Percentiles rank a stretch among this genome's conserved stretches.
These are phyloP conservation scores for Zaprionus lineosus DNA, from an alignment of 2,888 invertebrate species.

Conservation along the genomic window DNA sequence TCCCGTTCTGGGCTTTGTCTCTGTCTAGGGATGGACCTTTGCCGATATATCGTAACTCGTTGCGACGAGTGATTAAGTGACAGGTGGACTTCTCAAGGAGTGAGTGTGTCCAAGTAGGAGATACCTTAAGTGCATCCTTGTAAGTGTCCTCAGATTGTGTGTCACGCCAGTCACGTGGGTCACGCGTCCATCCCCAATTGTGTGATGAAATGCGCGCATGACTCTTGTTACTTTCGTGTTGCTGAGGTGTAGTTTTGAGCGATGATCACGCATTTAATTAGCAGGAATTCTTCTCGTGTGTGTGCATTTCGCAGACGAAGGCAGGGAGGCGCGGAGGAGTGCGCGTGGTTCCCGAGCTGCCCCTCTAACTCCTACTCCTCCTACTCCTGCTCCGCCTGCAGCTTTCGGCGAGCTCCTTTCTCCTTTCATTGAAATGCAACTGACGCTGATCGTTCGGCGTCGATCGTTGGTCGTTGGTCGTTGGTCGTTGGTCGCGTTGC, in stretches of 20 bases:
- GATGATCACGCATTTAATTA: slow-evolving; percentile 75
- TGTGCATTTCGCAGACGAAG: no score
- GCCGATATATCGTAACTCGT: slow-evolving; percentile 14
- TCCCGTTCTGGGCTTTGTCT: slow-evolving; percentile 13
- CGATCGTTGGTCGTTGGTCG: no score
- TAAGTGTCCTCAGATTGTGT: no score
- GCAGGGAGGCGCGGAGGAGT: not conserved
- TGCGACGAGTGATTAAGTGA: not conserved
- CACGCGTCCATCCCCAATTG: slow-evolving; percentile 23
- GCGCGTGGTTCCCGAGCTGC: no score
- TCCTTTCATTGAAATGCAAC: slow-evolving; percentile 52
- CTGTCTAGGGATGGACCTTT: slow-evolving; percentile 2
- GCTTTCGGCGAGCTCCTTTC: slow-evolving; percentile 44
- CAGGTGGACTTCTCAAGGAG: not conserved
- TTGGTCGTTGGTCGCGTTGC: slow-evolving; percentile 11
- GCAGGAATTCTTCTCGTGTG: slow-evolving; percentile 56
- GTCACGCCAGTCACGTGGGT: slow-evolving; percentile 16
- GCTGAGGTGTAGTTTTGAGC: slow-evolving; percentile 59
- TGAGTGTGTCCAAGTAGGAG: no score
- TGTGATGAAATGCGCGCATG: slow-evolving; percentile 41
- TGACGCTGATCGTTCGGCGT: slow-evolving; percentile 25
- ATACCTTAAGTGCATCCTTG: no score
- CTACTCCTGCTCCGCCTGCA: no score
- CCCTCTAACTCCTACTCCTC: no score
- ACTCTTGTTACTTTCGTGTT: slow-evolving; percentile 39